A percentile compares a stretch with the other conserved stretches of the same genome.
Conservation (phyloP, 2,797 vertebrate genomes). For the Poeciliopsis gracilis region DNA sequence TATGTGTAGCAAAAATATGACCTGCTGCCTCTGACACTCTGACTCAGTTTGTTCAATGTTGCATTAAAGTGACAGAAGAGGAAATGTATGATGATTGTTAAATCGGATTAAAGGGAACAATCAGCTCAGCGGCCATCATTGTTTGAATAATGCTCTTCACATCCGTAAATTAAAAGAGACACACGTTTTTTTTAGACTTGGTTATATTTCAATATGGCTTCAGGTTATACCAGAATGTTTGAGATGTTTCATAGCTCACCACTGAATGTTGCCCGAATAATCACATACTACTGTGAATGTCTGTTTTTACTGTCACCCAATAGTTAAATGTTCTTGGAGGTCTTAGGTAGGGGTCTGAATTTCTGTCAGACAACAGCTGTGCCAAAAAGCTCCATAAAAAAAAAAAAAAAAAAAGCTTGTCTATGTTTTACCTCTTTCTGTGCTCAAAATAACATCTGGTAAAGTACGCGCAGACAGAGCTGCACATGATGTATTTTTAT, state of each 20-base stretch:
- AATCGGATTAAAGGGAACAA: not conserved
- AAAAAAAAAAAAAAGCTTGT: slow-evolving; percentile 45
- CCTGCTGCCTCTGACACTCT: not conserved
- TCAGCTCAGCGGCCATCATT: not conserved
- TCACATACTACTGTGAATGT: not conserved
- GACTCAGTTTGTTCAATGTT: not conserved
- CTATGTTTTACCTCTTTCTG: slow-evolving; percentile 22
- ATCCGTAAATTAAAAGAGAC: not conserved
- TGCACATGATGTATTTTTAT: slow-evolving; percentile 60
- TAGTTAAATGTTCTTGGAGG: not conserved
- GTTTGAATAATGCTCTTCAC: not conserved
- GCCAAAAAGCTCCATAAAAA: slow-evolving; percentile 19
- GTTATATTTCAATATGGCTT: not conserved
- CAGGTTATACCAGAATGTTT: not conserved
- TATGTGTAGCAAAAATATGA: not conserved
- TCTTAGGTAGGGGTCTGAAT: not conserved
- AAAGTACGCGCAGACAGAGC: slow-evolving; percentile 26
- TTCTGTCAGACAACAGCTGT: slow-evolving; percentile 60
- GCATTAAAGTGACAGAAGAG: not conserved
- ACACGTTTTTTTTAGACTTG: not conserved
- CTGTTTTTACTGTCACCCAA: too few species aligned
- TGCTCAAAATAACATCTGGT: slow-evolving; percentile 48
- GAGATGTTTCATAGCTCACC: not conserved
- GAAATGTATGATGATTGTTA: not conserved
- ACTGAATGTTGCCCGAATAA: not conserved